These are phyloP conservation scores for Penaeus japonicus DNA, from an alignment of 1,140 invertebrate species.

Conservation along the genomic window DNA sequence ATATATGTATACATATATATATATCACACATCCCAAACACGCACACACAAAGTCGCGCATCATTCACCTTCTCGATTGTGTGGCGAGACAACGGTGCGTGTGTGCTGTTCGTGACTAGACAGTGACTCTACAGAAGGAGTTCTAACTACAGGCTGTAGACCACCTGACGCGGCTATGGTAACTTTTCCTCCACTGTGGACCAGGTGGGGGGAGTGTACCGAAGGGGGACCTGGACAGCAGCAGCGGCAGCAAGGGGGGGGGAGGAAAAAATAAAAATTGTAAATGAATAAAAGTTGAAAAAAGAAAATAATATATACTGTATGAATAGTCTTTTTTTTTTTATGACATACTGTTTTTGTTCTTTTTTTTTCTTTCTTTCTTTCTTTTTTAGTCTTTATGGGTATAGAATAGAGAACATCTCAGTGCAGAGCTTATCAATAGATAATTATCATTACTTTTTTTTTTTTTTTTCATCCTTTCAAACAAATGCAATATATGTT, in stretches of 20 bases:
- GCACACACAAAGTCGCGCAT: neutral
- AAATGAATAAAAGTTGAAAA: neutral
- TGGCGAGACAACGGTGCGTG: conserved; percentile 59
- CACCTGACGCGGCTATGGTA: conserved; percentile 61
- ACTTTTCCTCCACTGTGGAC: conserved; percentile 62
- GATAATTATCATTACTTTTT: no score
- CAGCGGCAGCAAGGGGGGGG: neutral
- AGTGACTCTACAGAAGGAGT: conserved; percentile 60
- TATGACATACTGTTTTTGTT: no score
- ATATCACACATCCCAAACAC: neutral
- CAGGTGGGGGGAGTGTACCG: conserved; percentile 64
- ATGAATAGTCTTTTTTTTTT: no score
- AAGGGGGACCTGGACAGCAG: conserved; percentile 60
- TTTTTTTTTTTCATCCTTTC: no score
- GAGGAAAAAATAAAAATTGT: neutral
- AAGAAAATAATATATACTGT: neutral
- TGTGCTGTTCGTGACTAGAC: conserved; percentile 61
- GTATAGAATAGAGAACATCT: no score
- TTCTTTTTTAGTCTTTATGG: no score
- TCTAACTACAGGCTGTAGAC: conserved; percentile 60
- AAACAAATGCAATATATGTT: no score
- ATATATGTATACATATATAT: no score
- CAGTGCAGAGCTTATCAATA: no score
- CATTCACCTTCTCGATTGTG: conserved; percentile 60
- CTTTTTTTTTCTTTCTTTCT: no score